Percentiles rank a stretch among this genome's conserved stretches.
Evolutionary conservation across 1,140 invertebrate species (phyloP).

Genomic region (Drosophila paulistorum): DNA sequence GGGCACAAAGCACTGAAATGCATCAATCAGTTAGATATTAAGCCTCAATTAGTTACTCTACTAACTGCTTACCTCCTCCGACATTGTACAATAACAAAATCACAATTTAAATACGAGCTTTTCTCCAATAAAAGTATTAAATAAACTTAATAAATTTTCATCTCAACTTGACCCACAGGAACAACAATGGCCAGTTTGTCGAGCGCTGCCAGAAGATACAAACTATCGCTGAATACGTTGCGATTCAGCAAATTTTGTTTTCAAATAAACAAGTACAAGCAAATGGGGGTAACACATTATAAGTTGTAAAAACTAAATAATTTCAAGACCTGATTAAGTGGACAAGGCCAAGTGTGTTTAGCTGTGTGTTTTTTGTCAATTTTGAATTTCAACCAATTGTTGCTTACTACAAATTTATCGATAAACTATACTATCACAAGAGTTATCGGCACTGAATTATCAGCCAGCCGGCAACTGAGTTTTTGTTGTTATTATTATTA

Average conservation of each 20-base stretch:
- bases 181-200: constrained; percentile 8
- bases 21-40: too few relatives aligned
- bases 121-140: neutral
- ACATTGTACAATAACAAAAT: constrained; percentile 20
- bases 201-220: neutral
- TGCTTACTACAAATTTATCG: neutral
- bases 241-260: too few relatives aligned
- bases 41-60: too few relatives aligned
- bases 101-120: neutral
- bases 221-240: neutral
- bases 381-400: neutral
- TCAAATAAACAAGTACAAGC: too few relatives aligned
- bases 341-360: too few relatives aligned
- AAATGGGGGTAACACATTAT: too few relatives aligned
- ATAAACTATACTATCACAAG: neutral
- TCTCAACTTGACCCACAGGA: constrained; percentile 3
- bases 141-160: constrained; percentile 20
- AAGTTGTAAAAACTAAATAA: too few relatives aligned
- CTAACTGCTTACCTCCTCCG: constrained; percentile 38
- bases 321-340: too few relatives aligned
- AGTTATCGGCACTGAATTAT: neutral
- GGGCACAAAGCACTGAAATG: constrained; percentile 46
- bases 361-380: neutral
- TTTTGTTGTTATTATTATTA: constrained; percentile 32
- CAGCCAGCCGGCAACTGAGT: constrained; percentile 2